Base-by-base conservation (phyloP, 2,888 invertebrate species). In the Scaeva pyrastri region DNA sequence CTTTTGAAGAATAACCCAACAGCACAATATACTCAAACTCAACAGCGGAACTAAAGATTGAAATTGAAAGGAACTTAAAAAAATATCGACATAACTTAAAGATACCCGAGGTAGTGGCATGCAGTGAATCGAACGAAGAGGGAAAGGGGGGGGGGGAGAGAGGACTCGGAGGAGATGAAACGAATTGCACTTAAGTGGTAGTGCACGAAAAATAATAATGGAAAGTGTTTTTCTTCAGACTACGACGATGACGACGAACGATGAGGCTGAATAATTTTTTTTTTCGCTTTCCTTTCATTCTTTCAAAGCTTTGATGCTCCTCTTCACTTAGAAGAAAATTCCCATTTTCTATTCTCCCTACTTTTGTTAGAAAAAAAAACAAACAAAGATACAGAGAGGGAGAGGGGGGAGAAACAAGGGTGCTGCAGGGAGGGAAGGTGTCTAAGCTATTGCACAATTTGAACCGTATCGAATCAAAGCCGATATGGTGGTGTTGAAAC, bases 191-290 rank as follows among this genome's bases (percentile, higher is more conserved):
- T 86, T 86, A 86, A 86, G 86, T 82, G 81, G 70, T 78, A 82
- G 86, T 82, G 86, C 86, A 82, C 74, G 78, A 86, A 82, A 85
- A 86, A 86, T 86, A 86, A 86, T 86, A 86, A 86, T 86, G 77
- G 86, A 86, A 86, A 86, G 86, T 86, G 86, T 86, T 86, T 39
- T 82, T 86, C 81, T 21, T 48, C 48, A 48, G 71, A 64, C 16
- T 21, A 43, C 0, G 26, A 55, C 23, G 43, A 64, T 43, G n/a
- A 62, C 36, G 45, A 39, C 60, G 71, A 8, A 31, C 31, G 31
- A 56, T 14, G 3, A 21, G 50, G 36, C 41, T 50, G 58, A 58
- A 50, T 43, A 36, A 55, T 39, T 50, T 19, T 60, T 12, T 72
- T 55, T 36, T 39, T 56, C n/a, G n/a, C n/a, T 26, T 19, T 45